phyloP scores from a whole-genome alignment of 2,888 invertebrate species.

The Tenthredo distinguenda region DNA sequence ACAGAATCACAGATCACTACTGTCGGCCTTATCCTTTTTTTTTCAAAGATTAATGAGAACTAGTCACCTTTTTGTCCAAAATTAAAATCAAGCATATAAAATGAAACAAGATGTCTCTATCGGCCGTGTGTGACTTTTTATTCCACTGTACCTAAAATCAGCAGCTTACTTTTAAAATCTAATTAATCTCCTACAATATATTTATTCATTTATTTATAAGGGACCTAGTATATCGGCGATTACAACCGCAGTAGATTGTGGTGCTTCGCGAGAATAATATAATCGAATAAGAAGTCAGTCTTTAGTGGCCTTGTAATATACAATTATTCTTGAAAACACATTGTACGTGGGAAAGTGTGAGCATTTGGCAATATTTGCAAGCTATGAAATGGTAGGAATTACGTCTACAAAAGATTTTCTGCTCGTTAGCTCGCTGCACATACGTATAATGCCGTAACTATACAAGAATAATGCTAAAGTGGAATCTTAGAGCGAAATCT shows the following conservation, averaged over 20 bases:
- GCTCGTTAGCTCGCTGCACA: background rate
- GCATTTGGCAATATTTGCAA: slow-evolving; percentile 55
- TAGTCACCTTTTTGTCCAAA: background rate
- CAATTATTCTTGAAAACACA: slow-evolving; percentile 21
- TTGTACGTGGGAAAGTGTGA: slow-evolving; percentile 59
- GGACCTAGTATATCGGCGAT: background rate
- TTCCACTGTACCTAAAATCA: background rate
- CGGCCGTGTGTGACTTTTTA: background rate
- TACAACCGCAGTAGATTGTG: background rate
- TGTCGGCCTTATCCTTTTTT: background rate
- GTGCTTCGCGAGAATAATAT: background rate
- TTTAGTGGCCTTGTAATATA: slow-evolving; percentile 13
- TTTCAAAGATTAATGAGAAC: background rate
- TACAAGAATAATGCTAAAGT: background rate
- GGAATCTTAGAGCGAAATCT: background rate
- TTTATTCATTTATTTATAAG: background rate
- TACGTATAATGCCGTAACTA: background rate
- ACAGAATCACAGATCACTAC: background rate
- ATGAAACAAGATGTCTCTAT: no score
- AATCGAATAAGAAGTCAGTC: slow-evolving; percentile 1
- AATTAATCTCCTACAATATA: background rate
- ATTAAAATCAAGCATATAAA: background rate
- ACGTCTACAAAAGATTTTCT: slow-evolving; percentile 6
- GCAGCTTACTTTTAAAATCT: background rate
- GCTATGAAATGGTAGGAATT: background rate